Evolutionary conservation across 1,140 invertebrate species (phyloP).

Genomic region (Brachionus angularis): DNA sequence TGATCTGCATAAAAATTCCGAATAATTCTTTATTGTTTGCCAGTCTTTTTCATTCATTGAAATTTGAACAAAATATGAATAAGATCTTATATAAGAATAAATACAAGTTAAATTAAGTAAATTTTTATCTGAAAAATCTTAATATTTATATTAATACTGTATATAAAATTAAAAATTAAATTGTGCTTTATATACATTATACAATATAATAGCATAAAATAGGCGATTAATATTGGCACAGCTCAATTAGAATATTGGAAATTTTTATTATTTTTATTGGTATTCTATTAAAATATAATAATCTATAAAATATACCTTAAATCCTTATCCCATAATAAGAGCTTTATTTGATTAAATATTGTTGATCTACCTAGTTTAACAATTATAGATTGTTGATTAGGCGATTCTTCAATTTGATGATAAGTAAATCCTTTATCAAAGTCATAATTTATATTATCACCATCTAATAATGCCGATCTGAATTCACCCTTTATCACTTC

Average conservation of each 20-base stretch:
- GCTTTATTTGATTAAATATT: constrained; percentile 86
- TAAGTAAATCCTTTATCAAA: constrained; percentile 86
- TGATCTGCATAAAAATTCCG: constrained; percentile 81
- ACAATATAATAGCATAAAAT: too few relatives aligned
- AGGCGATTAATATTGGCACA: too few relatives aligned
- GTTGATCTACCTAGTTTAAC: constrained; percentile 77
- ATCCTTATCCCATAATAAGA: constrained; percentile 91
- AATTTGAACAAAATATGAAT: constrained; percentile 93
- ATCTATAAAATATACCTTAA: constrained; percentile 63
- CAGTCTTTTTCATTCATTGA: constrained; percentile 93
- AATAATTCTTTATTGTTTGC: constrained; percentile 85
- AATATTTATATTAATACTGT: too few relatives aligned
- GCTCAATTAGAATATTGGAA: too few relatives aligned
- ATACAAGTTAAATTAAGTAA: background rate
- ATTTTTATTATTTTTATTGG: too few relatives aligned
- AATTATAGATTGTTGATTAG: constrained; percentile 18
- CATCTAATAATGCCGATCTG: constrained; percentile 76
- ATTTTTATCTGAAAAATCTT: too few relatives aligned
- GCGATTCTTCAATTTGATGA: constrained; percentile 77
- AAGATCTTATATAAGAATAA: constrained; percentile 62
- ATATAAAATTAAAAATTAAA: background rate
- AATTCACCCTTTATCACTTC: constrained; percentile 68
- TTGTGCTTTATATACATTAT: too few relatives aligned
- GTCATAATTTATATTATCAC: constrained; percentile 78
- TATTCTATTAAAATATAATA: background rate